These are phyloP conservation scores for Matsumurasca onukii DNA, from an alignment of 1,140 invertebrate species.

Conservation along the genomic window DNA sequence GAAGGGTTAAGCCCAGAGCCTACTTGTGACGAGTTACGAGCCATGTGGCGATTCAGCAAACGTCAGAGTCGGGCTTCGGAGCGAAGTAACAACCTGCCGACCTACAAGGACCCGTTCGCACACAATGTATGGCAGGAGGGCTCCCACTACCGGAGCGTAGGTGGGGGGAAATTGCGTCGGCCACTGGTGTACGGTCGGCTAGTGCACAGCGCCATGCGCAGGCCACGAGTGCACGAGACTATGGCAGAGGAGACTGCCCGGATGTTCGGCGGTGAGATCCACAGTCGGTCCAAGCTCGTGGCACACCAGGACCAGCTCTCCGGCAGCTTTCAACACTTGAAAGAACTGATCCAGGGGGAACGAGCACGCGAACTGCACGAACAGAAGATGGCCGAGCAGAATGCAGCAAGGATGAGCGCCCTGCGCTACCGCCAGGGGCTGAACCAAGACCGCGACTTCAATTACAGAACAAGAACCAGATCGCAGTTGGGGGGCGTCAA, in stretches of 20 bases:
- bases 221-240: constrained; percentile 47
- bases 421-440: constrained; percentile 55
- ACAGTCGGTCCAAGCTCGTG: constrained; percentile 32
- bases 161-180: constrained; percentile 42
- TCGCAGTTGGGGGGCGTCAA: constrained; percentile 24
- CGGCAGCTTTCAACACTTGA: constrained; percentile 62
- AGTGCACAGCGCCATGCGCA: constrained; percentile 55
- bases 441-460: constrained; percentile 19
- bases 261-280: constrained; percentile 35
- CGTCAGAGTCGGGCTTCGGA: constrained; percentile 82
- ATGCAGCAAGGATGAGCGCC: constrained; percentile 56
- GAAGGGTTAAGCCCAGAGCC: constrained; percentile 61
- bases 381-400: constrained; percentile 60
- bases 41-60: constrained; percentile 90
- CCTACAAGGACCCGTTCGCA: constrained; percentile 75
- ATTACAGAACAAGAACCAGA: no score
- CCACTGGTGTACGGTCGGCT: constrained; percentile 60
- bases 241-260: constrained; percentile 47
- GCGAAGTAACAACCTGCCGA: constrained; percentile 79
- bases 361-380: constrained; percentile 63
- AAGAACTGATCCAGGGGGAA: constrained; percentile 57
- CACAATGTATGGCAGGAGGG: constrained; percentile 72
- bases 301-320: constrained; percentile 54
- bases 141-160: constrained; percentile 38
- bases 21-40: constrained; percentile 80